A percentile compares a stretch with the other conserved stretches of the same genome.
Conservation (phyloP, 64 coral and sea anemone genomes). For the Montipora foliosa region DNA sequence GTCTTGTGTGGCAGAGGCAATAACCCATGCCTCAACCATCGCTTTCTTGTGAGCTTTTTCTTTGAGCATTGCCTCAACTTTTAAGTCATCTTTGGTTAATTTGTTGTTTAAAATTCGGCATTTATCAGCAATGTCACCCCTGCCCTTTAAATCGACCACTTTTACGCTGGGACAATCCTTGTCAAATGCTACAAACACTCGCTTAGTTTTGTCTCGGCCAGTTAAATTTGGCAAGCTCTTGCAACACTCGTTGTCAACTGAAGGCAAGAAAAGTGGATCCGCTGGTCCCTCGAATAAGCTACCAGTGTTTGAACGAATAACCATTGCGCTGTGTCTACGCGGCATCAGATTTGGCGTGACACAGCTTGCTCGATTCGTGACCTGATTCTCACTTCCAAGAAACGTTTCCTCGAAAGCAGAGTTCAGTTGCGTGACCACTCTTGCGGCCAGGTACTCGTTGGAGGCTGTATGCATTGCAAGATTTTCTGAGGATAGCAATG, state of each 20-base stretch:
- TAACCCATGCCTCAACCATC: conserved; percentile 10
- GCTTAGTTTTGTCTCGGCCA: conserved; percentile 2
- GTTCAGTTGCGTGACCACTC: conserved; percentile 34
- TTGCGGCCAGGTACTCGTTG: conserved; percentile 19
- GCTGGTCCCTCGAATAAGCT: neutral
- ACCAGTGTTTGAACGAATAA: conserved; percentile 4
- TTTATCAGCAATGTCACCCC: conserved; percentile 4
- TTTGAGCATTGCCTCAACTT: conserved; percentile 7
- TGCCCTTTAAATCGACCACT: conserved; percentile 11
- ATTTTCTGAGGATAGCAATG: conserved; percentile 7
- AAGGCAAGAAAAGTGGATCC: neutral
- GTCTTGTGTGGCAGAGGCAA: neutral
- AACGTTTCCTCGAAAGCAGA: conserved; percentile 24
- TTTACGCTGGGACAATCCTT: neutral
- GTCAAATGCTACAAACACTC: conserved; percentile 38
- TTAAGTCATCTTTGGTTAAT: neutral
- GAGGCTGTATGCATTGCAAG: conserved; percentile 4
- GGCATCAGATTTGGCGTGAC: conserved; percentile 52
- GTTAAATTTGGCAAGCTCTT: conserved; percentile 36
- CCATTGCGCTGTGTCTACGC: neutral
- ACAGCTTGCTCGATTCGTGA: neutral
- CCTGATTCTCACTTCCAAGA: neutral
- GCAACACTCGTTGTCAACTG: conserved; percentile 1
- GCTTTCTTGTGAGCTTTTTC: conserved; percentile 17
- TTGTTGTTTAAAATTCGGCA: conserved; percentile 20